Evolutionary conservation across 2,888 invertebrate species (phyloP), one percentile per base, ranked within the genome.

Genomic region (Aphidius colemani): DNA sequence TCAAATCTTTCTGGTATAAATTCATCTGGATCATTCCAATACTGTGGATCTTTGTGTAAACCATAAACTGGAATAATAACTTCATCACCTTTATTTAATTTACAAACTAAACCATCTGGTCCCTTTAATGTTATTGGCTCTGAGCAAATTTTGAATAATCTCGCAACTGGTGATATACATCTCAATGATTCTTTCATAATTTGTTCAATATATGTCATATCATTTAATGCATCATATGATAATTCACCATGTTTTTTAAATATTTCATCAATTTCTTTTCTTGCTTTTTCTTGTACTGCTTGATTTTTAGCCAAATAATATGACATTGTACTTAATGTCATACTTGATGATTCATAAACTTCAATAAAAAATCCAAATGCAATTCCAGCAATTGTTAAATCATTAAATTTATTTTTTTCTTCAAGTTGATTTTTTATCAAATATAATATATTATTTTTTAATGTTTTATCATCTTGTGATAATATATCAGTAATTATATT

Each of bases 281-380:
- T 76, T 8, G 84, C 68, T 68, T 75, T 82, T 2, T 81, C 75
- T 67, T 86, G 86, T 41, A 85, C 72, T 5, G 82, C 76, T 11
- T 72, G 78, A 69, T 84, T 73, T 7, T 80, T 69, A 4, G 84
- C 83, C 4, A 86, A 69, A 67, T 83, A 80, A 67, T 84, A 85
- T 0, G 83, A 70, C 7, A 82, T 76, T 65, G 84, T 84, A n/a
- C 81, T 78, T 60, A 85, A 72, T 1, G 83, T 78, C 2, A 84
- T 80, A 41, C 84, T 84, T 0, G 85, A 84, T 1, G 86, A 85
- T 73, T 86, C 86, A 69, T 82, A 85, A 2, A 84, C 85, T 48
- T 85, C 86, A 4, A 84, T 69, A 69, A 85, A 85, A 70, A 86
- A 86, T 9, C 84, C 80, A 11, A 84, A 76, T 9, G 83, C 81